Evolutionary conservation across 2,797 vertebrate genomes (phyloP), one percentile per base, ranked within the genome.

Genomic region (Pangasius sanitwongsei): DNA sequence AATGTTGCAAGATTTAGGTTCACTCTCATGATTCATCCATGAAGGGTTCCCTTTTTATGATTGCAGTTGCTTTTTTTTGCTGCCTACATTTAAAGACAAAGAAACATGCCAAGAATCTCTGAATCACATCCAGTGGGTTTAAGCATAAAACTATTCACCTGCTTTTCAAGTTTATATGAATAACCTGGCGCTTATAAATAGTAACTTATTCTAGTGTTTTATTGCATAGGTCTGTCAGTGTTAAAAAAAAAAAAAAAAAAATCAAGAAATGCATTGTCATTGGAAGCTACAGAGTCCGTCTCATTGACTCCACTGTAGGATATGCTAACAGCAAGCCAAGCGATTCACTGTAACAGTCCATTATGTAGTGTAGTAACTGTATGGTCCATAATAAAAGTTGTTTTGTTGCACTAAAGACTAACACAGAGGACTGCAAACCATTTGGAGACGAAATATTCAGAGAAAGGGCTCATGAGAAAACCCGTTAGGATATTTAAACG

Each of bases 241-340:
- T 31, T 34, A 34, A 57, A 18, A 67, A n/a, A 88, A 44, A 50
- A 48, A 50, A 48, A 18, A 50, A 61, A 23, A 48, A 67, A 25
- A 53, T 57, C 50, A 31, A 77, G 1, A 61, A 57, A 96, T 93
- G 98, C 98, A 90, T 96, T 96, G 92, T 97, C 96, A 3, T 92
- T 92, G 1, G 95, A 93, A 86, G 96, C 90, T 87, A 99, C 94
- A 0, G 96, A 93, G 69, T 98, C 97, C 9, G 98, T 95, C 88
- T 95, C 93, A 77, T 97, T 94, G 81, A 96, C 92, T 67, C 13
- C 13, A 74, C 7, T 50, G 75, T 41, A 6, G 1, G 3, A 18
- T 28, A 4, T 28, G 25, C 74, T 81, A 23, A 83, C 78, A 44
- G 23, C 23, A 83, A 83, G 12, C 34, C 77, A 57, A 57, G 44